These are phyloP conservation scores for Hermaeophaga mercurialis DNA, from an alignment of 2,888 invertebrate genomes.

Conservation along the genomic window DNA sequence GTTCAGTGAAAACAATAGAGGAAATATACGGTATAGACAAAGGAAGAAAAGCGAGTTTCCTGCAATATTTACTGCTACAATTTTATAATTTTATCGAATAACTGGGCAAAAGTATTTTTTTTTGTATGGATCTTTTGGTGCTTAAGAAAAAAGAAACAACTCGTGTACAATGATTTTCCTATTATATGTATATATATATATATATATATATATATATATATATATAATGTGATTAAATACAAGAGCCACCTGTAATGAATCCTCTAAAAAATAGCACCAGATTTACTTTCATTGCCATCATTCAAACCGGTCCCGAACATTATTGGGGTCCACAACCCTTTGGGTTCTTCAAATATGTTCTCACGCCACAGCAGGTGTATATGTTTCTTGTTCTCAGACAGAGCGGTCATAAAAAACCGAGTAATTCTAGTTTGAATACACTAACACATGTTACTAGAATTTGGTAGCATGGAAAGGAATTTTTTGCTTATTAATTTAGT, in stretches of 20 bases:
- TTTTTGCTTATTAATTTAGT: neutral
- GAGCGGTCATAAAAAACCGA: neutral
- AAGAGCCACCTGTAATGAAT: constrained; percentile 8
- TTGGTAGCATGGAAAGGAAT: neutral
- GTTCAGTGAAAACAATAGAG: no score
- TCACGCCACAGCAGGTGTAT: constrained; percentile 24
- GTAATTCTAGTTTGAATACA: constrained; percentile 6
- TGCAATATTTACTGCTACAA: no score
- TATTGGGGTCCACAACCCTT: constrained; percentile 17
- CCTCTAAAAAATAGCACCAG: constrained; percentile 18
- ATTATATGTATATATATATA: no score
- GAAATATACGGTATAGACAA: no score
- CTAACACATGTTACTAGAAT: constrained; percentile 3
- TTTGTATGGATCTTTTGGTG: no score
- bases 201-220: no score
- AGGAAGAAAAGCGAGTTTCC: no score
- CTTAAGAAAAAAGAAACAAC: no score
- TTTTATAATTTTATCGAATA: no score
- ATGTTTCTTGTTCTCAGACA: constrained; percentile 3
- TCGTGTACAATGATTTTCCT: no score
- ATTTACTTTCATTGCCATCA: constrained; percentile 15
- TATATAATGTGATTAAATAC: no score
- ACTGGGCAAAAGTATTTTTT: no score
- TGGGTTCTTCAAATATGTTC: constrained; percentile 16
- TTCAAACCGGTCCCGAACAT: constrained; percentile 19